Percentiles rank a stretch among this genome's conserved stretches.
These are phyloP conservation scores for Brachymystax lenok DNA, from an alignment of 2,797 vertebrate genomes.

Conservation along the genomic window DNA sequence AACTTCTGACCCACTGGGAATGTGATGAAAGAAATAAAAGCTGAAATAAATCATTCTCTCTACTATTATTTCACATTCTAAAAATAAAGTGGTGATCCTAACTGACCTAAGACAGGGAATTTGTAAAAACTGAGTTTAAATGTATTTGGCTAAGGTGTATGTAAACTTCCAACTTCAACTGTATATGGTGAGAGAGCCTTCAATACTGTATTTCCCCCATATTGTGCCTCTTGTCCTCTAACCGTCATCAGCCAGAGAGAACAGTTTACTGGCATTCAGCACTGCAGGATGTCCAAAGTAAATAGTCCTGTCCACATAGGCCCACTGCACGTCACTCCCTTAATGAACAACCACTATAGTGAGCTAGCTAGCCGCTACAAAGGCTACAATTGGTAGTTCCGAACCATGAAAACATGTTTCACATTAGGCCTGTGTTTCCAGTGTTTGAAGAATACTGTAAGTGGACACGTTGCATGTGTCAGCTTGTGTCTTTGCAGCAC, in stretches of 20 bases:
- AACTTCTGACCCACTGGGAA: no score
- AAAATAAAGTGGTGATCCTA: no score
- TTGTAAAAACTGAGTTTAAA: no score
- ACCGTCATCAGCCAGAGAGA: slow-evolving; percentile 21
- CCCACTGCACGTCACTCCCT: background rate
- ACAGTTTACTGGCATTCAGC: slow-evolving; percentile 28
- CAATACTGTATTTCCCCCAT: background rate
- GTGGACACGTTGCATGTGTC: background rate
- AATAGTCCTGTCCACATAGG: slow-evolving; percentile 13
- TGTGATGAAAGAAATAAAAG: no score
- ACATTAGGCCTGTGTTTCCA: background rate
- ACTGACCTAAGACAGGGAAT: no score
- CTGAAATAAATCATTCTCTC: no score
- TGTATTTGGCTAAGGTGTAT: no score
- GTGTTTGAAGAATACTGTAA: background rate
- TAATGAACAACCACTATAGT: no score
- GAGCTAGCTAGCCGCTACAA: slow-evolving; percentile 4
- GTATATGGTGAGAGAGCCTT: background rate
- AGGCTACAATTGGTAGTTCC: background rate
- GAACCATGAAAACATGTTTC: background rate
- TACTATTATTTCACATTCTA: no score
- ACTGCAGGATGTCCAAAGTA: slow-evolving; percentile 26
- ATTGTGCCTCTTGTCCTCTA: background rate
- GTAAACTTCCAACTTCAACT: no score
- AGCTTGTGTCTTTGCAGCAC: background rate